Percentiles rank a stretch among this genome's conserved stretches.
Evolutionary conservation across 2,113 vertebrate genomes (phyloP).

Genomic region (Chaetura pelagica): DNA sequence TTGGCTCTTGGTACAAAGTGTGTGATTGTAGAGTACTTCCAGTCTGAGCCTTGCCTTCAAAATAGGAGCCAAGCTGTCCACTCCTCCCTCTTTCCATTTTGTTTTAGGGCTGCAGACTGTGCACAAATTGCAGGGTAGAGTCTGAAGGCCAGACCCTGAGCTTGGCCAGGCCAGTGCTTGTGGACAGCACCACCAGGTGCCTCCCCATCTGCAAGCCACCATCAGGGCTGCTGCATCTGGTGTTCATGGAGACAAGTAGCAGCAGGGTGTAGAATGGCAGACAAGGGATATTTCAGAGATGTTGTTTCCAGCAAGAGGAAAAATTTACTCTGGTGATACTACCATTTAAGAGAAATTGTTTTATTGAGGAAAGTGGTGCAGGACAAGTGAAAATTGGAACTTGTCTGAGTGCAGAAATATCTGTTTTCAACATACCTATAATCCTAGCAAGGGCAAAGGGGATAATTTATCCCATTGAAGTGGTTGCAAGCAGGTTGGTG

Average conservation of each 20-base stretch:
- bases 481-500: background rate
- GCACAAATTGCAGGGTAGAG: background rate
- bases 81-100: background rate
- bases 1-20: background rate
- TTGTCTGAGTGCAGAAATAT: background rate
- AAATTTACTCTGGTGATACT: background rate
- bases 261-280: background rate
- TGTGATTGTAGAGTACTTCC: background rate
- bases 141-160: rapidly evolving
- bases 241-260: rapidly evolving
- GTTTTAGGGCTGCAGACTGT: background rate
- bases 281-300: background rate
- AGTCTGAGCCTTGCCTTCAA: background rate
- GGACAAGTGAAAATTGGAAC: background rate
- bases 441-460: background rate
- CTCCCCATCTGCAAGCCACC: rapidly evolving
- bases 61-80: background rate
- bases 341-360: background rate
- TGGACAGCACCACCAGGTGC: rapidly evolving
- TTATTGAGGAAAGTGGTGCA: background rate
- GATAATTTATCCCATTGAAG: background rate
- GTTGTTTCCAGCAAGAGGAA: background rate
- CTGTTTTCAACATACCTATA: background rate
- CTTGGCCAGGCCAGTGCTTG: rapidly evolving
- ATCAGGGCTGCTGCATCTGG: background rate